These are phyloP conservation scores for Dipodomys spectabilis DNA, from an alignment of 2,113 vertebrate genomes.

Conservation along the genomic window DNA sequence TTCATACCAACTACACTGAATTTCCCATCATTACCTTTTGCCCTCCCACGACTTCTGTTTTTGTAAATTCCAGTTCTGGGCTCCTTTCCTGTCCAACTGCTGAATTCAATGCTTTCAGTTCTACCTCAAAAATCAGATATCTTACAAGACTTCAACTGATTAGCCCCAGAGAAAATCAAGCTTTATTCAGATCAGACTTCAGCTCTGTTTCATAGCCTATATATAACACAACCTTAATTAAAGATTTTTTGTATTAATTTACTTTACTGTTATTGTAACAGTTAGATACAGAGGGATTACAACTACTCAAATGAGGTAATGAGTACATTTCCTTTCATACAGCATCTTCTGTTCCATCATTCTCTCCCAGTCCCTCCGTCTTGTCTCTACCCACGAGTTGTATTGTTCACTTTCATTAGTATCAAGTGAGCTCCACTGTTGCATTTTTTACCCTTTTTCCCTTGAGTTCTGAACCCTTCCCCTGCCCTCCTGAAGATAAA, in stretches of 20 bases:
- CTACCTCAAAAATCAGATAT: neutral
- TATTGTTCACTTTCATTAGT: too few relatives aligned
- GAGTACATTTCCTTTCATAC: too few relatives aligned
- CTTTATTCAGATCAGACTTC: neutral
- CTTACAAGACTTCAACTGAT: neutral
- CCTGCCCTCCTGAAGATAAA: too few relatives aligned
- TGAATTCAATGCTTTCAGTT: neutral
- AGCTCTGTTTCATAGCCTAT: neutral
- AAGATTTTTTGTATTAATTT: neutral
- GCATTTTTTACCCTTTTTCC: too few relatives aligned
- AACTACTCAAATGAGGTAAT: too few relatives aligned
- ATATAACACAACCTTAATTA: neutral
- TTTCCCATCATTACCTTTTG: neutral
- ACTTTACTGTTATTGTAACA: too few relatives aligned
- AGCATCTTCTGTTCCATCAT: too few relatives aligned
- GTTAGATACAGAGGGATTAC: too few relatives aligned
- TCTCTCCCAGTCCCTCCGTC: too few relatives aligned
- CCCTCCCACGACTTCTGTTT: neutral
- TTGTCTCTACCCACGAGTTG: too few relatives aligned
- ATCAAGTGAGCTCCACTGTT: too few relatives aligned
- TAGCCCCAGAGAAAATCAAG: neutral
- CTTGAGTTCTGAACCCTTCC: too few relatives aligned
- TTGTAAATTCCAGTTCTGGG: neutral
- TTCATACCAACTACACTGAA: neutral
- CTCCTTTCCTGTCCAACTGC: neutral